Base-by-base conservation (phyloP, 1,140 invertebrate genomes). In the Euura saliciscinereae region DNA sequence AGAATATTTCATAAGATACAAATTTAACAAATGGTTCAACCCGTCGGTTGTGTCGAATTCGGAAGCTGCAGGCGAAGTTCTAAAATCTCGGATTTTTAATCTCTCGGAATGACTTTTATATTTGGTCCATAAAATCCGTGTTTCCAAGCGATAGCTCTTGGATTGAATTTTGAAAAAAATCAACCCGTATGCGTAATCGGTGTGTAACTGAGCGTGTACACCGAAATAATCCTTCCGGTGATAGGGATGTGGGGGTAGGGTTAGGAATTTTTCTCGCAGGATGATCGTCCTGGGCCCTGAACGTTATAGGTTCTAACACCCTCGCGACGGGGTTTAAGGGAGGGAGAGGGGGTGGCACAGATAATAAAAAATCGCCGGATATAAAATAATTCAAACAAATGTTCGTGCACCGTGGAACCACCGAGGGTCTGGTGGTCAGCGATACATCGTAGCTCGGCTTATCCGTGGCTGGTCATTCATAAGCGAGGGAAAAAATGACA, bases 341-440 rank as follows among this genome's bases (percentile, higher is more conserved):
- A 51, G 11, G 51, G 51, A n/a, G n/a, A 59, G 51, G 51, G 51
- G 13, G 13, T 8, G 51, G 51, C 10, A 46, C 68, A 73, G 75
- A 78, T 78, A 85, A 84, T 85, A 84, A 86, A 86, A 86, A 85
- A 86, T 86, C 79, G 76, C 74, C 43, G 83, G 80, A 78, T 84
- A 84, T 82, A 82, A 84, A 84, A 84, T 86, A 86, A 86, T 86
- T 86, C 84, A 86, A 84, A 85, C 78, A 82, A 86, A 86, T 86
- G 84, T 79, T 72, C 72, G 70, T 59, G 51, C 51, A 43, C 73
- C 7, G 59, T 69, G 74, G 77, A 59, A 75, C 76, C 73, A 75
- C 75, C 73, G 74, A 70, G 76, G 73, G 45, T 75, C 73, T 76
- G 43, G 69, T 69, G 71, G 51, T 59, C 51, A n/a, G 73, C 82